Conservation (phyloP, 1,140 invertebrate species). For the Drosophila chauvacae region DNA sequence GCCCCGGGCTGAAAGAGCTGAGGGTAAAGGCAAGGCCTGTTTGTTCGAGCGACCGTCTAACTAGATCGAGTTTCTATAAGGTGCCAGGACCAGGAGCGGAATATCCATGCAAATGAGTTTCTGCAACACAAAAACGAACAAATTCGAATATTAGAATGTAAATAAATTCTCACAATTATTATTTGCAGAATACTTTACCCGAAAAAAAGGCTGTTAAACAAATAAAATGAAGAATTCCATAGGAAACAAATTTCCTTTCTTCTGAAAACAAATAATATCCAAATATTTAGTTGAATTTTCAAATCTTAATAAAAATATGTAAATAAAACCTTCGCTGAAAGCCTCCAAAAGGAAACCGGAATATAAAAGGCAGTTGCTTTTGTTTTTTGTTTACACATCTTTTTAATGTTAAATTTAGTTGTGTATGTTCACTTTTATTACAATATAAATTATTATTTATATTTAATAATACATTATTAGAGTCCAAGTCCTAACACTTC, state of each 20-base stretch:
- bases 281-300: neutral
- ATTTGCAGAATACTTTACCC: neutral
- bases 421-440: slow-evolving; percentile 76
- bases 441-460: slow-evolving; percentile 81
- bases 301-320: neutral
- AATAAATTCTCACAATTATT: neutral
- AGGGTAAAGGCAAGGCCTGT: neutral
- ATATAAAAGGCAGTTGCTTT: neutral
- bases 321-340: neutral
- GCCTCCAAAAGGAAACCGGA: neutral
- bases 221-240: neutral
- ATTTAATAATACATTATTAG: slow-evolving; percentile 80
- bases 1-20: neutral
- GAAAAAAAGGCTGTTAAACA: neutral
- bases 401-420: slow-evolving; percentile 64
- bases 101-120: neutral
- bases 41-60: too few species aligned
- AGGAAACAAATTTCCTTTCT: too few species aligned
- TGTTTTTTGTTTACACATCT: slow-evolving; percentile 51
- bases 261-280: neutral
- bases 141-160: neutral
- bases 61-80: neutral
- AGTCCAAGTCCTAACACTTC: slow-evolving; percentile 71
- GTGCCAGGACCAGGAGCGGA: too few species aligned
- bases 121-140: neutral